Evolutionary conservation across 2,888 invertebrate species (phyloP), one percentile per base, ranked within the genome.

Genomic region (Sicus ferrugineus): DNA sequence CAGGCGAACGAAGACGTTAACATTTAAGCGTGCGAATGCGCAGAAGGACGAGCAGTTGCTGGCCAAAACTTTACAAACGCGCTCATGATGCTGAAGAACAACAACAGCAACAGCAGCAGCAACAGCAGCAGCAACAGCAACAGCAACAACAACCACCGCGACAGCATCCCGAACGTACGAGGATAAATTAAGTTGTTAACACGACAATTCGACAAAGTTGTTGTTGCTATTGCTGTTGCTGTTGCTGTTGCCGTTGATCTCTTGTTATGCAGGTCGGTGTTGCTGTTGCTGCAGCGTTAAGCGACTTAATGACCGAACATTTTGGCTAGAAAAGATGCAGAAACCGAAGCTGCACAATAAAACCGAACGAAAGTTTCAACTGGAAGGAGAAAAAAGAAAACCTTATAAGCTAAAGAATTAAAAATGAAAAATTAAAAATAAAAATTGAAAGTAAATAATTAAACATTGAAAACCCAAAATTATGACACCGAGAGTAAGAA

Each of bases 131-230:
- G 14, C 14, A 23, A 61, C 31, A 34, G 7, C 28, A 6, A 34
- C 19, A 34, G 16, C 42, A 42, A 70, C 65, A 70, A 73, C 72
- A 73, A 73, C 9, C 14, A 26, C 26, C 23, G 28, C 54, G 77
- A 76, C 76, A 76, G 75, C 73, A 72, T 73, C 74, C 73, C 76
- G 74, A 74, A 76, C 72, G 75, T 28, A 23, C 2, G 23, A 77
- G 77, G 75, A 82, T 82, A 82, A 82, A 82, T 82, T 82, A 82
- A 82, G 83, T 82, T 82, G 83, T 82, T 82, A 82, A 82, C 82
- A 82, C 79, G 83, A 81, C 82, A 80, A 78, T 76, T 78, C 79
- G 77, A 82, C 81, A 81, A 81, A 81, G 80, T 61, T 69, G 64
- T 58, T 58, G 21, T 63, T 61, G 38, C 2, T 61, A 42, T 23